Base-by-base conservation (phyloP, 2,797 vertebrate species). In the Cichlasoma orientale region DNA sequence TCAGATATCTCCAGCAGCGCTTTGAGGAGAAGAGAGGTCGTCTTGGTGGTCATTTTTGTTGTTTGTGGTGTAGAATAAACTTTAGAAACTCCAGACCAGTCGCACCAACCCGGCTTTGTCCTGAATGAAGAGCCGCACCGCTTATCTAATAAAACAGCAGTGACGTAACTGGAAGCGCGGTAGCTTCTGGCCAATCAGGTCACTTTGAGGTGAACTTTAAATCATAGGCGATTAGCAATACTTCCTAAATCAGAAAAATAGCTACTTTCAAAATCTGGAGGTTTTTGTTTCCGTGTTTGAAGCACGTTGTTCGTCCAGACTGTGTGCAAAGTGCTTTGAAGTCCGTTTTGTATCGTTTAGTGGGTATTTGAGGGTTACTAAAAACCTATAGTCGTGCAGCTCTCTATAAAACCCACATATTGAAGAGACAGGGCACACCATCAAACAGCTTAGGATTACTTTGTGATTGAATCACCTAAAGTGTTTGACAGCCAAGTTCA, bases 1-100 rank as follows among this genome's bases (percentile, higher is more conserved):
- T 91, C 92, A 12, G 77, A 80, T 56, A 78, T 7, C 4, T 88
- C 87, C 84, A 88, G 19, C 58, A 95, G 80, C 4, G 82, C 74
- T 61, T 57, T 90, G 3, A 76, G 5, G 16, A 94, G 56, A 1
- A 82, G 58, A 5, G 82, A 56, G 1, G 59, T 87, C 31, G 23
- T 55, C 27, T 72, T 92, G 23, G n/a, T 82, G 71, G 10, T 13
- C 93, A 94, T 94, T 7, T 2, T 33, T 36, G 23, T 19, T 25
- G 23, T 13, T 74, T 33, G 1, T 1, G 11, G 7, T 7, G 3
- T 2, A 55, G 58, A 19, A 44, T 41, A 55, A n/a, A 10, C 53
- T 55, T 8, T 5, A 5, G 2, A 23, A 5, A 2, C 19, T 0
- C 21, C n/a, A 54, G 21, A 36, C n/a, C 50, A 21, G 18, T 56